Conservation (phyloP, 1,140 invertebrate species). For the Drosophila dunni region DNA sequence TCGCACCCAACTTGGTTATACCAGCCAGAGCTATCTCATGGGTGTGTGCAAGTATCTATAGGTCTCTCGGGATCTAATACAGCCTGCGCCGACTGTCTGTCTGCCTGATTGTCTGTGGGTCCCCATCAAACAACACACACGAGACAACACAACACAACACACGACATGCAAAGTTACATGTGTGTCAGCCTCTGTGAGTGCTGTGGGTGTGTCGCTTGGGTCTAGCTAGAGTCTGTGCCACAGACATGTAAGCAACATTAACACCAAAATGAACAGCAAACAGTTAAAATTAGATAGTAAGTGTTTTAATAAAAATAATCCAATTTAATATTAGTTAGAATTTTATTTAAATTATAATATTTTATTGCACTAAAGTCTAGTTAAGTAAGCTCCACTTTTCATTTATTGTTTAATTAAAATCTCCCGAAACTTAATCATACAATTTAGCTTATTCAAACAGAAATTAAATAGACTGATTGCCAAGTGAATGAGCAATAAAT, state of each 20-base stretch:
- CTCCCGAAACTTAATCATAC: too few species aligned
- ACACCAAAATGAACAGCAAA: slow-evolving; percentile 55
- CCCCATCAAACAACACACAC: slow-evolving; percentile 17
- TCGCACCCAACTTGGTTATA: slow-evolving; percentile 15
- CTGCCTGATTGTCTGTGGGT: slow-evolving; percentile 61
- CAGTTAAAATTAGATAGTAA: slow-evolving; percentile 73
- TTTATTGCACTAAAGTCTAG: too few species aligned
- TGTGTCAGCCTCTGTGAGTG: slow-evolving; percentile 57
- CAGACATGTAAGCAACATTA: slow-evolving; percentile 46
- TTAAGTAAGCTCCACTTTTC: too few species aligned
- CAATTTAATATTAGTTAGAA: too few species aligned
- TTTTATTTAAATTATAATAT: too few species aligned
- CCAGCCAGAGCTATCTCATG: slow-evolving; percentile 38
- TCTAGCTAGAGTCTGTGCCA: slow-evolving; percentile 30
- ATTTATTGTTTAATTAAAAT: too few species aligned
- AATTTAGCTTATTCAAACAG: too few species aligned
- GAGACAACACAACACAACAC: slow-evolving; percentile 27
- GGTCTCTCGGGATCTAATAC: slow-evolving; percentile 47
- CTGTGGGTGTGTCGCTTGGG: slow-evolving; percentile 71
- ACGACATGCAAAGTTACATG: slow-evolving; percentile 72
- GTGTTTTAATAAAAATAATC: slow-evolving; percentile 9
- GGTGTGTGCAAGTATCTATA: slow-evolving; percentile 52
- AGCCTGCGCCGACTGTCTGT: slow-evolving; percentile 25
- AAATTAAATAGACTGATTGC: too few species aligned
- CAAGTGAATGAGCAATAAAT: too few species aligned